These are phyloP conservation scores for Ctena decussata DNA, from an alignment of 2,888 invertebrate species.

Conservation along the genomic window DNA sequence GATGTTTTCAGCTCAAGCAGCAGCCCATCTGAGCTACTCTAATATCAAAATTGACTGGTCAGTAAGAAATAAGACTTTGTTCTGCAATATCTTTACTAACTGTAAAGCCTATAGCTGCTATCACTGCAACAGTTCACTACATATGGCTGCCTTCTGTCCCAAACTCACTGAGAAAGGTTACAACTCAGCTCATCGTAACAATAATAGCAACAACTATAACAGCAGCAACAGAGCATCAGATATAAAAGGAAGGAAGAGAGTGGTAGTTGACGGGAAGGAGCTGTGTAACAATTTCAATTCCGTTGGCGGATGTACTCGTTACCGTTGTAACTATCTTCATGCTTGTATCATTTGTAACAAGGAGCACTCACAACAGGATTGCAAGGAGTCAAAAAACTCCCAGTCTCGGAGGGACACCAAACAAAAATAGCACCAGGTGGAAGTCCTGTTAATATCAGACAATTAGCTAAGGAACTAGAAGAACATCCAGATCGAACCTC, in stretches of 20 bases:
- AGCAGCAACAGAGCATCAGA: not conserved
- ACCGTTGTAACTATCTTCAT: not conserved
- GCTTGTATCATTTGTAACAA: not conserved
- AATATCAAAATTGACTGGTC: constrained; percentile 18
- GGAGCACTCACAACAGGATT: not conserved
- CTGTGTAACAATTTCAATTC: not conserved
- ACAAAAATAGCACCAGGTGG: not conserved
- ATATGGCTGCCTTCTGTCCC: not conserved
- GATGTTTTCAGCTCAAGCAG: constrained; percentile 4
- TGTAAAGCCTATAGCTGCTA: not conserved
- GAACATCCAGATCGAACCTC: not conserved
- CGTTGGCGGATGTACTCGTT: not conserved
- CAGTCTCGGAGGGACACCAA: no score
- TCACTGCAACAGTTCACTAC: not conserved
- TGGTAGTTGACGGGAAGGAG: not conserved
- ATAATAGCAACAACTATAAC: no score
- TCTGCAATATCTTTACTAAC: not conserved
- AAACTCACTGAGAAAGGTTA: not conserved
- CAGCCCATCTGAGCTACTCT: constrained; percentile 21
- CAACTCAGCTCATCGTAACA: no score
- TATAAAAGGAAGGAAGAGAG: not conserved
- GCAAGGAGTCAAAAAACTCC: not conserved
- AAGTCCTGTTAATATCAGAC: not conserved
- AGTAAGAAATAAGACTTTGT: constrained; percentile 21
- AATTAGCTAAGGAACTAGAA: not conserved